Conservation (phyloP, 2,888 invertebrate genomes). For the Eupithecia insigniata region DNA sequence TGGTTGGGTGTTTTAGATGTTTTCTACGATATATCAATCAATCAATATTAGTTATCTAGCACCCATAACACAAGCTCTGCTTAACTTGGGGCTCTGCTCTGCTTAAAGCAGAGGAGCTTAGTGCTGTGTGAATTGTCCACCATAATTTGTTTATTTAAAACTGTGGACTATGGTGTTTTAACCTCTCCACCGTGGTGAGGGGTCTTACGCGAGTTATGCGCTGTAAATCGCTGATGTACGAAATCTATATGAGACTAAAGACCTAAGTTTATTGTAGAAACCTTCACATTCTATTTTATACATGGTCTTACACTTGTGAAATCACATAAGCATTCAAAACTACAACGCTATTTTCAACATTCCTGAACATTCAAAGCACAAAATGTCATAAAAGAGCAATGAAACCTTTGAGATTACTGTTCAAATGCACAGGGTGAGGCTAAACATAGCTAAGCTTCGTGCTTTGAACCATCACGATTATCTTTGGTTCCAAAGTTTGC, state of each 20-base stretch:
- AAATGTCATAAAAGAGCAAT: slow-evolving; percentile 28
- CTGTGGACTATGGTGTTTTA: too few relatives aligned
- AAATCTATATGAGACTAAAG: background rate
- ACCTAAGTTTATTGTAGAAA: slow-evolving; percentile 1
- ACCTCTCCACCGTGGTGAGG: too few relatives aligned
- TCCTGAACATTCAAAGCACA: slow-evolving; percentile 16
- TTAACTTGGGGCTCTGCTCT: too few relatives aligned
- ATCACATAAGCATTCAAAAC: slow-evolving; percentile 9
- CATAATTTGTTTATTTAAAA: too few relatives aligned
- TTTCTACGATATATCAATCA: too few relatives aligned
- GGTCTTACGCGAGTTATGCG: background rate
- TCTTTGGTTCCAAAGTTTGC: slow-evolving; percentile 1
- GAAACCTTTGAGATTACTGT: slow-evolving; percentile 21
- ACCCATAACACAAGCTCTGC: too few relatives aligned
- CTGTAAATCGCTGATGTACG: background rate
- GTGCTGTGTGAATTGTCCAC: too few relatives aligned
- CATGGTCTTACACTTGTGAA: slow-evolving; percentile 9
- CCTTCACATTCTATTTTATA: slow-evolving; percentile 5
- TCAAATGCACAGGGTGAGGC: background rate
- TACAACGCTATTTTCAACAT: slow-evolving; percentile 19
- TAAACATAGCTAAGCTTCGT: slow-evolving; percentile 15
- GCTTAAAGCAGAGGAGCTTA: too few relatives aligned
- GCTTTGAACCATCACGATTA: slow-evolving; percentile 17
- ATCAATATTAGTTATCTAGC: too few relatives aligned
- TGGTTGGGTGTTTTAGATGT: too few relatives aligned